Base-by-base conservation (phyloP, 2,888 invertebrate genomes). In the Amblyjoppa proteus region DNA sequence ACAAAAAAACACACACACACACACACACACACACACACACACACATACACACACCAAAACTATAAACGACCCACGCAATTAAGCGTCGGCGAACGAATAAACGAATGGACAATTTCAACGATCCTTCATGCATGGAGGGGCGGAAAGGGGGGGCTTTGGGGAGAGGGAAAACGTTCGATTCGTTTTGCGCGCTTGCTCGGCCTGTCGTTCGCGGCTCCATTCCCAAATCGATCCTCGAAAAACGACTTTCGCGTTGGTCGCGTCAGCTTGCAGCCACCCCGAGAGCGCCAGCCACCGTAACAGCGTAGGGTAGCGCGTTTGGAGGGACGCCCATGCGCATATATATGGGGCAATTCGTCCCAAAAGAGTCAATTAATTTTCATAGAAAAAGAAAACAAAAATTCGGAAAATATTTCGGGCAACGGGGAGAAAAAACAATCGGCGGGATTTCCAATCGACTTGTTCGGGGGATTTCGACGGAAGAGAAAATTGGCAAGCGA, bases 31-130 rank as follows among this genome's bases (percentile, higher is more conserved):
- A 56, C 4, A 61, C 7, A 51, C 6, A 51, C 3, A 56, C 3
- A 25, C 9, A 64, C 4, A 56, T 2, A 20, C 13, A 20, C 13
- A 20, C 16, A 34, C 16, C 34, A 34, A 34, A 53, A 16, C 70
- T 61, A 80, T 68, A 74, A 80, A 74, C 73, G 73, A 56, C 45
- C 41, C 20, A 11, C 41, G 66, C 56, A 74, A 80, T 80, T 74
- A 80, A 80, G 51, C 38, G 6, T 20, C 66, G 3, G 49, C 34
- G 34, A 76, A 66, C 31, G 51, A 20, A 64, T 13, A 28, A 58
- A 28, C 64, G 56, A 51, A 41, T 68, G 64, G 38, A 68, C 41
- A 41, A 41, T 49, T 74, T 41, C 38, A 41, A 25, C 51, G 64
- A 76, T 76, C 28, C 16, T 53, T 34, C 51, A 71, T 68, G 41